phyloP scores from a whole-genome alignment of 2,797 vertebrate species.

The Hoplostethus mediterraneus region DNA sequence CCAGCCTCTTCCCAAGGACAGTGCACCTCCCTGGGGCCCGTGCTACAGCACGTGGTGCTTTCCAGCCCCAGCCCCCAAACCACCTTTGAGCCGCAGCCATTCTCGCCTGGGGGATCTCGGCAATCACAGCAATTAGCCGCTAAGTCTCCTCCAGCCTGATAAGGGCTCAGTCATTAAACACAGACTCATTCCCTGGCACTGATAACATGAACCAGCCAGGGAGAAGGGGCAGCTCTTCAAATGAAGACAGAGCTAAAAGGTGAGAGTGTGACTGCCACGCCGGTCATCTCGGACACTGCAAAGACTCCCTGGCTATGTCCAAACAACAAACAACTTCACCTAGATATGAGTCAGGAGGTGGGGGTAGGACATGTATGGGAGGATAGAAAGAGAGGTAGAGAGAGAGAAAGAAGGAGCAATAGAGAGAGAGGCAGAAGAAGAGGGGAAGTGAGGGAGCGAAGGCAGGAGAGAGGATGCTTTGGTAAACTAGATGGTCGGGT shows the following conservation, averaged over 20 bases:
- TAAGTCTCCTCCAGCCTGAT: slow-evolving; percentile 88
- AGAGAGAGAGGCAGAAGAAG: background rate
- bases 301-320: slow-evolving; percentile 16
- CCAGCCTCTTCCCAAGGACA: slow-evolving; percentile 84
- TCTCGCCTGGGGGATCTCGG: slow-evolving; percentile 80
- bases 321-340: slow-evolving; percentile 17
- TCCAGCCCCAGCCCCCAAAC: slow-evolving; percentile 70
- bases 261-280: slow-evolving; percentile 58
- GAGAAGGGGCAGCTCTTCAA: slow-evolving; percentile 74
- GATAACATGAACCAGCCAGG: slow-evolving; percentile 81
- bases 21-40: slow-evolving; percentile 71
- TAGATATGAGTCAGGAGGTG: background rate
- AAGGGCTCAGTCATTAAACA: slow-evolving; percentile 88
- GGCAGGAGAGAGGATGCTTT: slow-evolving; percentile 19
- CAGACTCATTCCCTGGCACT: slow-evolving; percentile 82
- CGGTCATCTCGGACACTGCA: slow-evolving; percentile 49
- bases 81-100: slow-evolving; percentile 70
- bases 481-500: slow-evolving; percentile 56
- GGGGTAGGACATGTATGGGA: slow-evolving; percentile 18
- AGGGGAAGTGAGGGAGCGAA: background rate
- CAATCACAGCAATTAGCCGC: slow-evolving; percentile 88
- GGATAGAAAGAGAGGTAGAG: slow-evolving; percentile 17
- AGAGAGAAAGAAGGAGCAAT: background rate
- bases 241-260: slow-evolving; percentile 70
- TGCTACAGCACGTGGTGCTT: slow-evolving; percentile 69